Conservation (phyloP, 2,113 vertebrate genomes). For the Entomyzon cyanotis region DNA sequence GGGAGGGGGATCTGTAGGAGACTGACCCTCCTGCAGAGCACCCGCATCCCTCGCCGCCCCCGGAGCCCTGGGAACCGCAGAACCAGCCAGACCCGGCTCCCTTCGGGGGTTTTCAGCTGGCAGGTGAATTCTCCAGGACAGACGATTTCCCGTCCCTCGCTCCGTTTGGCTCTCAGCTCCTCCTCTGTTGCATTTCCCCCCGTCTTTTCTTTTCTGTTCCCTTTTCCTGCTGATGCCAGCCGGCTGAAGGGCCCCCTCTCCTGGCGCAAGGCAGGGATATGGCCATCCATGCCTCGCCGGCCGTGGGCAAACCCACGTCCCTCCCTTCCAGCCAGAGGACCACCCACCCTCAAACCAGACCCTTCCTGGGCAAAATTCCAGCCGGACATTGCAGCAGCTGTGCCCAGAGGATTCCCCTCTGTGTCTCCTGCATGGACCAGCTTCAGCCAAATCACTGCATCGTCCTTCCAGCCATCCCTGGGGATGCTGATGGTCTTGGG, state of each 20-base stretch:
- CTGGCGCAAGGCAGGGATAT: background rate
- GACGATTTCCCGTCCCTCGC: accelerated
- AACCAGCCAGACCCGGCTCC: background rate
- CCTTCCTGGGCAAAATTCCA: background rate
- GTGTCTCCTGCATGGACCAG: accelerated
- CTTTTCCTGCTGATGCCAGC: background rate
- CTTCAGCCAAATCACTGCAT: accelerated
- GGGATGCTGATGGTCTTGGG: background rate
- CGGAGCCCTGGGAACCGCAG: background rate
- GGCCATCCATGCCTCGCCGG: background rate
- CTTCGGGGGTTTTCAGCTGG: accelerated
- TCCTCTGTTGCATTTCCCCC: accelerated
- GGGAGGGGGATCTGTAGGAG: background rate
- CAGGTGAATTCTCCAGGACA: background rate
- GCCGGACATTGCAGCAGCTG: accelerated
- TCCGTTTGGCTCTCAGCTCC: background rate
- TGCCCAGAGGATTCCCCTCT: background rate
- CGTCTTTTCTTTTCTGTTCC: background rate
- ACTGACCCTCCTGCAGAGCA: background rate
- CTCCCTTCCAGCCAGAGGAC: background rate
- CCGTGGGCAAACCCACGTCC: background rate
- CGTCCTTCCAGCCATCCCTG: background rate
- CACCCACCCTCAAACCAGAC: background rate
- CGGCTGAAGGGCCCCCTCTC: constrained; percentile 18
- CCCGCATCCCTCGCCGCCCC: accelerated